Conservation (phyloP, 2,888 invertebrate species). For the Micoletzkya japonica region DNA sequence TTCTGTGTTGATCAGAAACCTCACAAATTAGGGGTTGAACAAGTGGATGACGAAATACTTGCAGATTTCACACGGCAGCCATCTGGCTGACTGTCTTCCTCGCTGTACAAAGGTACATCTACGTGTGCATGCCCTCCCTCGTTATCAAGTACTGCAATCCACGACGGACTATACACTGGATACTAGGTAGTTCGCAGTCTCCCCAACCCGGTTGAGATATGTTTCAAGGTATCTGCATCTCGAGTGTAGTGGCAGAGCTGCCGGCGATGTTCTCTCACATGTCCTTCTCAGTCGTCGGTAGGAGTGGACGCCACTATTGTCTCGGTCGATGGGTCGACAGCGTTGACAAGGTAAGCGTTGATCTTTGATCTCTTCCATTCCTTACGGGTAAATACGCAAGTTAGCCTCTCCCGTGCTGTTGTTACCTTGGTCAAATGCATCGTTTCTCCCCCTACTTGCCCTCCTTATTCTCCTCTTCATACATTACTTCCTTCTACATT, state of each 20-base stretch:
- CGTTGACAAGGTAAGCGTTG: background rate
- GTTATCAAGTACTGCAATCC: conserved; percentile 72
- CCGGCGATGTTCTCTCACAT: background rate
- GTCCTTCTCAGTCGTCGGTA: background rate
- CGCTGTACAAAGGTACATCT: conserved; percentile 85
- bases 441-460: too few relatives aligned
- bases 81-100: conserved; percentile 87
- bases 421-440: too few relatives aligned
- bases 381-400: too few relatives aligned
- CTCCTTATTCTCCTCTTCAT: too few relatives aligned
- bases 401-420: too few relatives aligned
- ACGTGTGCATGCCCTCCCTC: conserved; percentile 86
- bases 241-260: background rate
- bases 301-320: background rate
- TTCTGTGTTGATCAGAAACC: too few relatives aligned
- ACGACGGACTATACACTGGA: background rate
- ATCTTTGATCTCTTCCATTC: too few relatives aligned
- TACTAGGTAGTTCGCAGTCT: background rate
- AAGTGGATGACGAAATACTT: background rate
- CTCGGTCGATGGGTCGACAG: background rate
- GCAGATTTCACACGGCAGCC: conserved; percentile 82
- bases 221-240: background rate
- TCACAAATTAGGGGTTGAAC: too few relatives aligned
- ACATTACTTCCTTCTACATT: too few relatives aligned
- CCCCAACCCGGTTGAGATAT: background rate